Evolutionary conservation across 1,140 invertebrate species (phyloP).

Genomic region (Drosophila miranda): DNA sequence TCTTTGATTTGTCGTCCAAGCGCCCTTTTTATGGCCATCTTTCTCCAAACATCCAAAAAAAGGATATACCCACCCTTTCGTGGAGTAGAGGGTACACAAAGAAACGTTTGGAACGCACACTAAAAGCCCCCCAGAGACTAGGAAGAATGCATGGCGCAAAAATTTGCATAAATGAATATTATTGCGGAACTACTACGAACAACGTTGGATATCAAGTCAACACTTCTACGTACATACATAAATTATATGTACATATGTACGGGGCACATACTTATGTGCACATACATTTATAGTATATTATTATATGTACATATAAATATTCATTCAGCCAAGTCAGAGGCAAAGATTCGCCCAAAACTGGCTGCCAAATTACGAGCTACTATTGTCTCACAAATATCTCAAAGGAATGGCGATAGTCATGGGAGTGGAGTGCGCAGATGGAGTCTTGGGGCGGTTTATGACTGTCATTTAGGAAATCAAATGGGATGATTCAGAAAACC

Average conservation of each 20-base stretch:
- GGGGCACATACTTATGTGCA: slow-evolving; percentile 24
- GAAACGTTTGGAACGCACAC: slow-evolving; percentile 31
- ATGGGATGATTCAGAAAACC: slow-evolving; percentile 64
- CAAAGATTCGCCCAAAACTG: slow-evolving; percentile 47
- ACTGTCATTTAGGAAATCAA: slow-evolving; percentile 68
- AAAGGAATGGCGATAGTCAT: slow-evolving; percentile 4
- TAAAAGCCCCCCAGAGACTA: slow-evolving; percentile 11
- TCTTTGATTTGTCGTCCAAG: too few relatives aligned
- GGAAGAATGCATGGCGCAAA: slow-evolving; percentile 51
- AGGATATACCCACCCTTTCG: too few relatives aligned
- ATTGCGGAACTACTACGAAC: slow-evolving; percentile 66
- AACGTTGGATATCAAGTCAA: slow-evolving; percentile 12
- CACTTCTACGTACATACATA: slow-evolving; percentile 17
- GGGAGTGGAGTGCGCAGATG: slow-evolving; percentile 1
- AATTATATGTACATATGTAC: background rate
- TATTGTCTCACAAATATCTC: slow-evolving; percentile 30
- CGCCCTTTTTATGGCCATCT: too few relatives aligned
- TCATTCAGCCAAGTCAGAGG: slow-evolving; percentile 50
- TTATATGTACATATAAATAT: slow-evolving; percentile 38
- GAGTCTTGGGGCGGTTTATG: slow-evolving; percentile 39
- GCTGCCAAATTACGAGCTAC: slow-evolving; percentile 54
- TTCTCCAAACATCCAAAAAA: too few relatives aligned
- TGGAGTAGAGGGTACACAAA: background rate
- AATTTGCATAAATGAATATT: slow-evolving; percentile 77
- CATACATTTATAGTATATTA: slow-evolving; percentile 6